Conservation (phyloP, 2,113 vertebrate species). For the Hippocampus barbouri region DNA sequence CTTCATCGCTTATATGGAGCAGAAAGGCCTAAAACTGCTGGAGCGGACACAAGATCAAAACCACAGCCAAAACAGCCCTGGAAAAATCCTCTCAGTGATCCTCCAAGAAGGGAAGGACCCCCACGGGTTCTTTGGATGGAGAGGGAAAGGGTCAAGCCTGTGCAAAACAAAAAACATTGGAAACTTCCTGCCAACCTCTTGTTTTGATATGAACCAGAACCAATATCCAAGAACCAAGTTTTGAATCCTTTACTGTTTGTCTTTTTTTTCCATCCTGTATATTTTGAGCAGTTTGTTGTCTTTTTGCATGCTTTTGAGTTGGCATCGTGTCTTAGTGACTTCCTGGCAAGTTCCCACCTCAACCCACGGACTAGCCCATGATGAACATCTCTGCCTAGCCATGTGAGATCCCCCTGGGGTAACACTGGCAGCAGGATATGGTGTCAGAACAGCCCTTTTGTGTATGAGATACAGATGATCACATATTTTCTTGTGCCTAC, state of each 20-base stretch:
- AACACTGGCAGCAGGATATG: slow-evolving; percentile 8
- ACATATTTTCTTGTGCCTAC: slow-evolving; percentile 1
- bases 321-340: slow-evolving; percentile 8
- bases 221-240: background rate
- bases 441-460: background rate
- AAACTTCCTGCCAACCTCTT: background rate
- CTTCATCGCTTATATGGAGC: slow-evolving; percentile 1
- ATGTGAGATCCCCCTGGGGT: slow-evolving; percentile 1
- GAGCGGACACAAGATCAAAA: background rate
- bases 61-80: background rate
- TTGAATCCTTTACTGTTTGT: background rate
- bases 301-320: slow-evolving; percentile 13
- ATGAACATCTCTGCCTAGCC: slow-evolving; percentile 11
- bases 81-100: slow-evolving; percentile 5
- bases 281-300: slow-evolving; percentile 2
- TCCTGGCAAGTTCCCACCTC: slow-evolving; percentile 3
- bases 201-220: background rate
- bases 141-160: slow-evolving; percentile 2
- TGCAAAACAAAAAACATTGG: slow-evolving; percentile 2
- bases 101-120: slow-evolving; percentile 5
- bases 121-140: slow-evolving; percentile 4
- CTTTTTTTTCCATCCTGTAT: background rate
- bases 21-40: background rate
- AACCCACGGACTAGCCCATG: background rate
- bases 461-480: background rate